Evolutionary conservation across 2,888 invertebrate genomes (phyloP).

Genomic region (Spodoptera exigua): DNA sequence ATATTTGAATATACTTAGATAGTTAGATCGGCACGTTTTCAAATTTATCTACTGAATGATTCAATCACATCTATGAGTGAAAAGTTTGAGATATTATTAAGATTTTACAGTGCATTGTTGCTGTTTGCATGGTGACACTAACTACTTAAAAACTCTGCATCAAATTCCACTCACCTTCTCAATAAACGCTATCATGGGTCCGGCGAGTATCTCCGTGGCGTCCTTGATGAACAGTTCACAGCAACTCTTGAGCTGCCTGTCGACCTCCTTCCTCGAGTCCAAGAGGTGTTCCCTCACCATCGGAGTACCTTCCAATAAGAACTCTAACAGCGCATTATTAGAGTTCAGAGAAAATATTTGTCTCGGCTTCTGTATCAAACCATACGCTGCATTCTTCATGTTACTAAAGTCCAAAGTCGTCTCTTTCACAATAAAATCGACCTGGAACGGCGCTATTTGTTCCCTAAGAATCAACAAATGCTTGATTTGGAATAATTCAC

Average conservation of each 20-base stretch:
- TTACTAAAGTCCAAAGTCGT: slow-evolving; percentile 98
- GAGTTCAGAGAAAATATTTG: slow-evolving; percentile 96
- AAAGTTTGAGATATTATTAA: too few species aligned
- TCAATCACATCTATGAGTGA: too few species aligned
- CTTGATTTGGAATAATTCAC: slow-evolving; percentile 98
- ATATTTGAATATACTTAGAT: too few species aligned
- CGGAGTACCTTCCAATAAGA: slow-evolving; percentile 97
- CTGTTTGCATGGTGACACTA: too few species aligned
- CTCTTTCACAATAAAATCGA: slow-evolving; percentile 97
- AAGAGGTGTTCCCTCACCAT: slow-evolving; percentile 97
- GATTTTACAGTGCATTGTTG: too few species aligned
- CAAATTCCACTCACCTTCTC: slow-evolving; percentile 93
- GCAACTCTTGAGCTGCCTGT: slow-evolving; percentile 95
- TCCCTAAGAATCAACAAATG: slow-evolving; percentile 98
- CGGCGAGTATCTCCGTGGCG: slow-evolving; percentile 93
- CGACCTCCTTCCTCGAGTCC: slow-evolving; percentile 98
- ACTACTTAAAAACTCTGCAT: too few species aligned
- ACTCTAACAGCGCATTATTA: slow-evolving; percentile 97
- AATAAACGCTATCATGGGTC: slow-evolving; percentile 92
- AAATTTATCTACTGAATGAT: too few species aligned
- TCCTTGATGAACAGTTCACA: slow-evolving; percentile 97
- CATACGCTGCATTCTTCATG: slow-evolving; percentile 95
- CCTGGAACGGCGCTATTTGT: slow-evolving; percentile 99
- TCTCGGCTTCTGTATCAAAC: slow-evolving; percentile 93
- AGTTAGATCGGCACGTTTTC: too few species aligned